Percentiles rank a stretch among this genome's conserved stretches.
phyloP scores from a whole-genome alignment of 30 jellyfish, hydroid and myxozoan species.

The Aurelia aurita complex sp. Pacific region DNA sequence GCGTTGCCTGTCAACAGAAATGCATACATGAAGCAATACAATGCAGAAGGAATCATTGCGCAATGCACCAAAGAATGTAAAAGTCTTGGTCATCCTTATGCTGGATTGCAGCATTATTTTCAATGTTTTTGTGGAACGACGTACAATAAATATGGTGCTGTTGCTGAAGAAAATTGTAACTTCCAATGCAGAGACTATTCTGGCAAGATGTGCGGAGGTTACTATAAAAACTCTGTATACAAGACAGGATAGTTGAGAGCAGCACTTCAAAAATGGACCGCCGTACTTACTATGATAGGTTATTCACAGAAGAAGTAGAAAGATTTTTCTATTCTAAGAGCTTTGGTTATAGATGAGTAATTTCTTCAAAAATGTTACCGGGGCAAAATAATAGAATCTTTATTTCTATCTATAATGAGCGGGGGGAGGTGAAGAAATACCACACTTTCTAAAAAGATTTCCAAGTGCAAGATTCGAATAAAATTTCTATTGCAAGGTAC shows the following conservation, averaged over 20 bases:
- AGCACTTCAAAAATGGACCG: too few relatives aligned
- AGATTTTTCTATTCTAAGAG: too few relatives aligned
- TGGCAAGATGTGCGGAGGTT: constrained; percentile 19
- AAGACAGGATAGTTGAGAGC: constrained; percentile 1
- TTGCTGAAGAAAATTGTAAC: background rate
- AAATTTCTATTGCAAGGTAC: too few relatives aligned
- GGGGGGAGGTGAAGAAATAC: too few relatives aligned
- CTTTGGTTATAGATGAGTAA: too few relatives aligned
- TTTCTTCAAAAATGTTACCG: too few relatives aligned
- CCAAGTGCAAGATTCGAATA: too few relatives aligned
- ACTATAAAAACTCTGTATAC: constrained; percentile 28
- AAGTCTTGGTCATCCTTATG: background rate
- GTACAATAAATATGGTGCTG: constrained; percentile 1
- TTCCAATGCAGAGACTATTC: background rate
- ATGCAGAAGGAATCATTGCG: background rate
- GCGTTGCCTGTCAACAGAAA: background rate
- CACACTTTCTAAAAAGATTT: too few relatives aligned
- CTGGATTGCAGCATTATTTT: constrained; percentile 6
- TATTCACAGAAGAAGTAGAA: too few relatives aligned
- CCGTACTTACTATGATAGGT: too few relatives aligned
- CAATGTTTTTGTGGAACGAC: constrained; percentile 27
- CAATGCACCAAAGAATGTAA: background rate
- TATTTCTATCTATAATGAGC: too few relatives aligned
- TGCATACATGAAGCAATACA: background rate
- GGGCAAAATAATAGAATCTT: too few relatives aligned